Evolutionary conservation across 2,797 vertebrate species (phyloP).

Genomic region (Peromyscus melanophrys): DNA sequence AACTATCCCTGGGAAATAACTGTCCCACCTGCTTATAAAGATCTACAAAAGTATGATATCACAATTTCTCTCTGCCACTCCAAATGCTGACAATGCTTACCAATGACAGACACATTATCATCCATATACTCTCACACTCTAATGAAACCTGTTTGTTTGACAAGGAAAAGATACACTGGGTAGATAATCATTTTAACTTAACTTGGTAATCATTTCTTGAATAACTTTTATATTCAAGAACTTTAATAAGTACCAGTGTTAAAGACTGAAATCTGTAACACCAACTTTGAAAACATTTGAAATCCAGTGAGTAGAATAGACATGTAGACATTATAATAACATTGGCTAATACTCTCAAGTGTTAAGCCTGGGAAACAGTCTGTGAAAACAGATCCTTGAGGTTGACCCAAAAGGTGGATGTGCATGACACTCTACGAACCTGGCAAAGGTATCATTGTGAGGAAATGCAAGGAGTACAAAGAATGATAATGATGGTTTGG

Average conservation of each 20-base stretch:
- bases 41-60: not conserved
- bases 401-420: not conserved
- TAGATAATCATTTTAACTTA: slow-evolving; percentile 33
- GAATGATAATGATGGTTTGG: not conserved
- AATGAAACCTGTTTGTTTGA: slow-evolving; percentile 18
- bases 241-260: slow-evolving; percentile 12
- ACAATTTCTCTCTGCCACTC: not conserved
- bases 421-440: not conserved
- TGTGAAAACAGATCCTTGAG: not conserved
- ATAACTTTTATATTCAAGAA: not conserved
- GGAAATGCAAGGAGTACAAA: not conserved
- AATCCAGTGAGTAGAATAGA: slow-evolving; percentile 20
- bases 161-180: not conserved
- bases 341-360: not conserved
- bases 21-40: not conserved
- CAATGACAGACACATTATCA: slow-evolving; percentile 5
- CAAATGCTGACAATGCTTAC: not conserved
- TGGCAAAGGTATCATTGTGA: not conserved
- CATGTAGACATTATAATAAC: not conserved
- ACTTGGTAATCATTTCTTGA: not conserved
- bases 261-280: slow-evolving; percentile 24
- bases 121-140: not conserved
- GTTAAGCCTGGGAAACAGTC: not conserved
- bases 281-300: not conserved
- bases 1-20: slow-evolving; percentile 58